Evolutionary conservation across 2,888 invertebrate species (phyloP).

Genomic region (Xestia ashworthii): DNA sequence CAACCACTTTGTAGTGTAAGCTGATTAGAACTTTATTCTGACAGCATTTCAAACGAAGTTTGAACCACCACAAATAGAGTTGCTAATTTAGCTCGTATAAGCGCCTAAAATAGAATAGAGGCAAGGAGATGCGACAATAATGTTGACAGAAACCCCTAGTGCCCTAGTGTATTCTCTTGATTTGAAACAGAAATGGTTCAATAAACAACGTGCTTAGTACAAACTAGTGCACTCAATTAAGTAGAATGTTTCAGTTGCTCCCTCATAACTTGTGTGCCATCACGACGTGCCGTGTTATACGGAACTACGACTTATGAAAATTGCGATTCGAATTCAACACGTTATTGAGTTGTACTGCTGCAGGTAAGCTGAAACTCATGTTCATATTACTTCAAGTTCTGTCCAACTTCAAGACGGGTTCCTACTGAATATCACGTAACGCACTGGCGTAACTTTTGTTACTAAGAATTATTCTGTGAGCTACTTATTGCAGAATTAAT

Average conservation of each 20-base stretch:
- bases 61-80: too few relatives aligned
- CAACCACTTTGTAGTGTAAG: too few relatives aligned
- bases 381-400: slow-evolving; percentile 25
- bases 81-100: too few relatives aligned
- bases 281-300: slow-evolving; percentile 28
- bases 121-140: neutral
- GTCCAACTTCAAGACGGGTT: neutral
- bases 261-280: slow-evolving; percentile 32
- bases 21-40: too few relatives aligned
- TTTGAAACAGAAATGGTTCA: neutral
- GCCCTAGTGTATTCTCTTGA: neutral
- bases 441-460: neutral
- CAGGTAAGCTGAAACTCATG: slow-evolving; percentile 40
- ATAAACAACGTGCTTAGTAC: neutral
- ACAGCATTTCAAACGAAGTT: too few relatives aligned
- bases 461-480: neutral
- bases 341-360: slow-evolving; percentile 42
- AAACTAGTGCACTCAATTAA: slow-evolving; percentile 14
- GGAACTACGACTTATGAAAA: slow-evolving; percentile 57
- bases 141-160: neutral
- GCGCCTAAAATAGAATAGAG: neutral
- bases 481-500: neutral
- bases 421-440: neutral
- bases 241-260: slow-evolving; percentile 19
- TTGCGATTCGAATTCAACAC: slow-evolving; percentile 55